Evolutionary conservation across 2,113 vertebrate species (phyloP).

Genomic region (Bufo bufo): DNA sequence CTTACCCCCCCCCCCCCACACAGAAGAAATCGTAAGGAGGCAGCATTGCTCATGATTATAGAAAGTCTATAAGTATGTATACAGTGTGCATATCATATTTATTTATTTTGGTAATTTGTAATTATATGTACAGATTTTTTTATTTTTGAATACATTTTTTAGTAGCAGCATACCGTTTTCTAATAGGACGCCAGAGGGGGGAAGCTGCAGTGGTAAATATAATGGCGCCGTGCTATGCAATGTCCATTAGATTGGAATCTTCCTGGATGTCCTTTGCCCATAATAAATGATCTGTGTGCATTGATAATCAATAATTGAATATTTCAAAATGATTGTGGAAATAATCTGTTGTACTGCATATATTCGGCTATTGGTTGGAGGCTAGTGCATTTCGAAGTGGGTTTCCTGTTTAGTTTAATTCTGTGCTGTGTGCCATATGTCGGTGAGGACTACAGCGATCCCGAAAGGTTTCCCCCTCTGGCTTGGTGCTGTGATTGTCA

Average conservation of each 20-base stretch:
- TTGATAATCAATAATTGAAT: background rate
- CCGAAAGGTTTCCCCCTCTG: background rate
- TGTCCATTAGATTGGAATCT: background rate
- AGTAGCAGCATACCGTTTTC: background rate
- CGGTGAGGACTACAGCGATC: background rate
- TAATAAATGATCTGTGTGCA: background rate
- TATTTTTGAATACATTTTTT: background rate
- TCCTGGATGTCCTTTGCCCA: background rate
- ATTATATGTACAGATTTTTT: background rate
- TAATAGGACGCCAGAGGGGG: too few relatives aligned
- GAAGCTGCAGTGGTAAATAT: background rate
- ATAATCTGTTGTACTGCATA: background rate
- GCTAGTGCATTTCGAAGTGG: too few relatives aligned
- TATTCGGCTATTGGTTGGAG: too few relatives aligned
- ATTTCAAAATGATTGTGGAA: background rate
- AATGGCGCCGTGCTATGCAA: background rate
- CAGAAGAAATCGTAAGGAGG: background rate
- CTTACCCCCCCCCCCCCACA: background rate
- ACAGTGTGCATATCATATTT: background rate
- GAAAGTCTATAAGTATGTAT: background rate
- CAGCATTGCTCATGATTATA: background rate
- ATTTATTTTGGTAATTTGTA: constrained; percentile 6
- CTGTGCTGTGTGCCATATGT: background rate
- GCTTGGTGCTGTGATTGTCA: background rate
- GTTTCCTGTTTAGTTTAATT: background rate